Conservation (phyloP, 2,797 vertebrate species). For the Chloroceryle inda region DNA sequence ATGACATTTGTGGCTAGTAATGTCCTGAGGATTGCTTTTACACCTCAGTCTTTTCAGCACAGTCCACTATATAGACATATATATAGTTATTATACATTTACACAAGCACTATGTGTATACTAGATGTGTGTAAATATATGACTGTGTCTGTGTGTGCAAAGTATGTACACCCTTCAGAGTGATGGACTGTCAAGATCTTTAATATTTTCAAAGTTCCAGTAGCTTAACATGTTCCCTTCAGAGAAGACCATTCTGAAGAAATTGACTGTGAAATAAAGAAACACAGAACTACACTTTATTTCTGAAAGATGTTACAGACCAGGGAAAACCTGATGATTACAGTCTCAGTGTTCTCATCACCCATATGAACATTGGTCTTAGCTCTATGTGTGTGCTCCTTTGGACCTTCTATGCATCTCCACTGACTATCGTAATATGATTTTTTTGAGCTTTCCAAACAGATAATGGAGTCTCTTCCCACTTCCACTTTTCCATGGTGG, state of each 20-base stretch:
- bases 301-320: not conserved
- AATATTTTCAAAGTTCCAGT: not conserved
- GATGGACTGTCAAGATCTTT: not conserved
- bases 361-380: not conserved
- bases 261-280: conserved; percentile 66
- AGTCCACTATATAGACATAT: not conserved
- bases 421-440: not conserved
- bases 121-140: not conserved
- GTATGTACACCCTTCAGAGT: not conserved
- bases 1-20: not conserved
- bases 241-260: conserved; percentile 32
- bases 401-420: not conserved
- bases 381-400: not conserved
- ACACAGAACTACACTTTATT: conserved; percentile 27
- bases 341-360: not conserved
- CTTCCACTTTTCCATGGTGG: not conserved
- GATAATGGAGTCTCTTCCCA: not conserved
- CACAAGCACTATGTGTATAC: not conserved
- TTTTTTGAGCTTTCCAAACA: not conserved
- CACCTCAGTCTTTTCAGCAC: not conserved
- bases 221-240: conserved; percentile 16
- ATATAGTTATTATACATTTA: not conserved
- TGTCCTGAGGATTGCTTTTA: not conserved
- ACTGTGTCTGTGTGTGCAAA: not conserved
- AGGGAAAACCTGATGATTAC: not conserved